A percentile compares a stretch with the other conserved stretches of the same genome.
Conservation (phyloP, 2,113 vertebrate genomes). For the Bambusicola thoracicus region DNA sequence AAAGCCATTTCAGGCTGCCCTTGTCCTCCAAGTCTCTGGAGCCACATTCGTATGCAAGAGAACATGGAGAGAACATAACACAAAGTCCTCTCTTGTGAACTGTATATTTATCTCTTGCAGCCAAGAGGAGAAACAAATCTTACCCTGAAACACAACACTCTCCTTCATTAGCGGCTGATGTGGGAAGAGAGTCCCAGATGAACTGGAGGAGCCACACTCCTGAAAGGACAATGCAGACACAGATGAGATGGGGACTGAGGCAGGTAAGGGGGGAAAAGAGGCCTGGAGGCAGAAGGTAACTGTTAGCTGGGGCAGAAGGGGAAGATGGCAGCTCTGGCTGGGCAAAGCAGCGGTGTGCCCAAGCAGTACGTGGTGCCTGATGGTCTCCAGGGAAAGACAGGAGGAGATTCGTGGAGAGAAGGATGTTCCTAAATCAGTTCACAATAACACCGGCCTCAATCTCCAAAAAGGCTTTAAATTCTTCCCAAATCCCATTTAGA, state of each 20-base stretch:
- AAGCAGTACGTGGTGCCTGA: too few species aligned
- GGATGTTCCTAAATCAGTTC: neutral
- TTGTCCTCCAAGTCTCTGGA: slow-evolving; percentile 11
- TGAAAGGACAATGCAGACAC: neutral
- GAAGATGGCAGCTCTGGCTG: neutral
- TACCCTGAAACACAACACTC: neutral
- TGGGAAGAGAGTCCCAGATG: neutral
- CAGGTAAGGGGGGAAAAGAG: neutral
- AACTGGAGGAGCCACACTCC: neutral
- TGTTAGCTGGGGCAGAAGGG: neutral
- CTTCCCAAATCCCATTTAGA: neutral
- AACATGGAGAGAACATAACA: neutral
- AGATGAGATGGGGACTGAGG: neutral
- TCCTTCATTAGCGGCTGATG: neutral
- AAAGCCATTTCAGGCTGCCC: neutral
- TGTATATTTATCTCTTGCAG: neutral
- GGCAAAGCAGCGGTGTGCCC: neutral
- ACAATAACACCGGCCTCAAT: too few species aligned
- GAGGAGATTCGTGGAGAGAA: neutral
- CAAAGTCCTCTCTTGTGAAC: neutral
- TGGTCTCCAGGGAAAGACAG: too few species aligned
- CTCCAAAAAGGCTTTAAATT: neutral
- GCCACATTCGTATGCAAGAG: neutral
- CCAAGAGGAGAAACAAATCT: neutral
- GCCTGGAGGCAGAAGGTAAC: neutral